phyloP scores from a whole-genome alignment of 2,888 invertebrate species.

The Ormyrus labotus region DNA sequence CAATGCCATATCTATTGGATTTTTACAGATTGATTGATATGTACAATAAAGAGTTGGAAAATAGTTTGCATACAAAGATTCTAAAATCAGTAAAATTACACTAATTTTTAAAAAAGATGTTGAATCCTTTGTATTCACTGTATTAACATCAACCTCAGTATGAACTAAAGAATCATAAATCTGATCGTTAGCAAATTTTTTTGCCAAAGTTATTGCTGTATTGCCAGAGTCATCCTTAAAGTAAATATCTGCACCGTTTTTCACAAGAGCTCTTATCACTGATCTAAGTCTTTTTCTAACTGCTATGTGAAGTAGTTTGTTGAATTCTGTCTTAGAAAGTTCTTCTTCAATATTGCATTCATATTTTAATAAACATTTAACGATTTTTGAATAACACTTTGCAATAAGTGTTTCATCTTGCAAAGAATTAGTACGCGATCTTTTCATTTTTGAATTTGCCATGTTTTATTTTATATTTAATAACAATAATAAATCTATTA shows the following conservation, averaged over 20 bases:
- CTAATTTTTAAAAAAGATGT: constrained; percentile 3
- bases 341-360: constrained; percentile 10
- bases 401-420: neutral
- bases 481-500: too few relatives aligned
- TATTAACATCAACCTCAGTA: constrained; percentile 3
- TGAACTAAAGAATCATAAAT: constrained; percentile 11
- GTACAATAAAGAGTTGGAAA: constrained; percentile 9
- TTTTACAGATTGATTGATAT: neutral
- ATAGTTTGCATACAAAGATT: constrained; percentile 10
- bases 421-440: neutral
- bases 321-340: neutral
- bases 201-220: constrained; percentile 3
- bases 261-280: neutral
- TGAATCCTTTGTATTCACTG: neutral
- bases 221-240: constrained; percentile 6
- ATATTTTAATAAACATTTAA: constrained; percentile 12
- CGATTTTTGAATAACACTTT: constrained; percentile 4
- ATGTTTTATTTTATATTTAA: too few relatives aligned
- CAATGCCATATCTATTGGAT: constrained; percentile 15
- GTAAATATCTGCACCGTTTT: constrained; percentile 12
- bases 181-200: constrained; percentile 4
- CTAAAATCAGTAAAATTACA: constrained; percentile 2
- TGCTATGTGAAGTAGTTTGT: constrained; percentile 13
- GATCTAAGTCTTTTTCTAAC: neutral
- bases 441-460: neutral